Base-by-base conservation (phyloP, 1,140 invertebrate genomes). In the Papilio xuthus region DNA sequence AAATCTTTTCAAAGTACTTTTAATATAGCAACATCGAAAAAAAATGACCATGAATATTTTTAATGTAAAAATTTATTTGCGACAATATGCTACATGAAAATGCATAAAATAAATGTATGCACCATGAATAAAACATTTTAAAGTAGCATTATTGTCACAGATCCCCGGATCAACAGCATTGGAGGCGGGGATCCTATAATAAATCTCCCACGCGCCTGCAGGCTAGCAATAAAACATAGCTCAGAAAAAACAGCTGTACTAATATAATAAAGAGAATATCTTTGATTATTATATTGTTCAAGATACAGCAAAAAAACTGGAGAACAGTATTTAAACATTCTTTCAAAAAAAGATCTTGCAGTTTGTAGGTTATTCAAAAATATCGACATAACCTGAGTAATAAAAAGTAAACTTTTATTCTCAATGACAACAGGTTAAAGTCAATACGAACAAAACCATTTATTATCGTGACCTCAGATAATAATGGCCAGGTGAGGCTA, bases 191-290 rank as follows among this genome's bases (percentile, higher is more conserved):
- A 72, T 72, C 41, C 42, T 20, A 73, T 42, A 47, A 73, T 73
- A 73, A 73, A 73, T 73, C 37, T 73, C 71, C 37, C 12, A 42
- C 7, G 41, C 71, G 71, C 6, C 23, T 73, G 71, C 71, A 42
- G 69, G 28, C 28, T 47, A 28, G 20, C 23, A 44, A 28, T 73
- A 47, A 73, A 73, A 26, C 23, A 50, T 42, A 47, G 71, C 37
- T 7, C 41, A 73, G 71, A 1, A 12, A 73, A 73, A 8, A 15
- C 37, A 44, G 71, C 60, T 67, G 60, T 15, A 32, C 26, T 67
- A 53, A 20, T 20, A 53, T 53, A 53, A 53, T n/a, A 50, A 47
- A 44, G 15, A 47, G 41, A n/a, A n/a, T n/a, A n/a, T n/a, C n/a
- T n/a, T n/a, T n/a, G n/a, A n/a, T n/a, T n/a, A n/a, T n/a, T n/a